Conservation (phyloP, 2,113 vertebrate genomes). For the Herpetotheres cachinnans region DNA sequence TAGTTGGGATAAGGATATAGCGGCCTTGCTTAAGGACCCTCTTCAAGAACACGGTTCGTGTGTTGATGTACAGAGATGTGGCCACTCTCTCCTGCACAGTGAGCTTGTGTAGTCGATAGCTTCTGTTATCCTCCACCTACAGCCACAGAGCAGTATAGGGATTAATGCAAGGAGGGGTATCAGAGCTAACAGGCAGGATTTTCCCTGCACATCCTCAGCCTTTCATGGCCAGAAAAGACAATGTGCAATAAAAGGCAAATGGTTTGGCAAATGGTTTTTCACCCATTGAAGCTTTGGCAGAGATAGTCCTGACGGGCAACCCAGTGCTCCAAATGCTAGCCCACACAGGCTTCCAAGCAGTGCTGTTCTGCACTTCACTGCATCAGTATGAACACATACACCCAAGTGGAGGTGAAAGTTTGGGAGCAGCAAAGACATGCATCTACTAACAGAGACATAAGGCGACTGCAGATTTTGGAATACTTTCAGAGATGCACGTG, state of each 20-base stretch:
- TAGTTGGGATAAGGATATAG: slow-evolving; percentile 88
- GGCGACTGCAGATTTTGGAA: background rate
- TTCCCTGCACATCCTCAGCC: background rate
- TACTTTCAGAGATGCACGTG: background rate
- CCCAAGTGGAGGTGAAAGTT: background rate
- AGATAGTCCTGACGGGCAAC: background rate
- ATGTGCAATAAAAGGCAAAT: background rate
- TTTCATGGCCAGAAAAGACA: background rate
- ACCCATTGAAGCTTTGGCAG: background rate
- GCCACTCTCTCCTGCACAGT: slow-evolving; percentile 79
- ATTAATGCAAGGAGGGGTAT: background rate
- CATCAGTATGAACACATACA: fast-evolving
- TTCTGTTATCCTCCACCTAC: slow-evolving; percentile 91
- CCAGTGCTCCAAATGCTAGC: background rate
- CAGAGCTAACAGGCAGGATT: background rate
- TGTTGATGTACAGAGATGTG: slow-evolving; percentile 85
- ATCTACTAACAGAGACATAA: background rate
- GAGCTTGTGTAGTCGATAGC: slow-evolving; percentile 85
- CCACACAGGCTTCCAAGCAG: background rate
- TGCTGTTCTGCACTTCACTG: background rate
- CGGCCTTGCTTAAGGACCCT: slow-evolving; percentile 78
- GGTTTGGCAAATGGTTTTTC: background rate
- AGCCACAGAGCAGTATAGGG: background rate
- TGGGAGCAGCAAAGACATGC: background rate
- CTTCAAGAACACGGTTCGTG: slow-evolving; percentile 84